Conservation (phyloP, 2,888 invertebrate genomes). For the Thera obeliscata region DNA sequence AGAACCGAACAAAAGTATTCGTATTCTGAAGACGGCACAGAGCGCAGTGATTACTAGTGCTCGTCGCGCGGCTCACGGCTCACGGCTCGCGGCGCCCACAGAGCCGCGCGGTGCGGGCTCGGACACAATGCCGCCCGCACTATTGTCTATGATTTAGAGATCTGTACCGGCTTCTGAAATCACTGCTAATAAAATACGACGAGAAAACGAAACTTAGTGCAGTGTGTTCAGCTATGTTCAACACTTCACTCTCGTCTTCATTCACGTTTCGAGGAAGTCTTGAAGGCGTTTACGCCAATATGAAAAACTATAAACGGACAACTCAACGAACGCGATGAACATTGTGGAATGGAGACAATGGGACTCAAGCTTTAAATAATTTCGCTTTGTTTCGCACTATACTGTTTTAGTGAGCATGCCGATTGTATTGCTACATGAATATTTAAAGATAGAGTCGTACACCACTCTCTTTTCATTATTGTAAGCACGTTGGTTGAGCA, state of each 20-base stretch:
- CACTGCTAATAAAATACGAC: not conserved
- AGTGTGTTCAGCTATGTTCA: not conserved
- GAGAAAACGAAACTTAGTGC: not conserved
- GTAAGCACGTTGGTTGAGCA: not conserved
- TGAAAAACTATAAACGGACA: no score
- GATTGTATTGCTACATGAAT: no score
- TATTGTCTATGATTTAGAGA: conserved; percentile 41
- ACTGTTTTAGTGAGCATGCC: no score
- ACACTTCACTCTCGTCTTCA: not conserved
- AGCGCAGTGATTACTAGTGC: conserved; percentile 15
- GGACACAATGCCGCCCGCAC: conserved; percentile 40
- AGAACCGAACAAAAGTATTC: conserved; percentile 2
- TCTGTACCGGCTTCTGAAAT: conserved; percentile 16
- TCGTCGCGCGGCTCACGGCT: conserved; percentile 20
- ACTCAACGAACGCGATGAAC: no score
- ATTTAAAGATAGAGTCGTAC: not conserved
- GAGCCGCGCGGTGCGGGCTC: conserved; percentile 24
- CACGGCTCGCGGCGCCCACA: conserved; percentile 44
- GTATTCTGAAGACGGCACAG: conserved; percentile 8
- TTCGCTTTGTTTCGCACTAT: no score
- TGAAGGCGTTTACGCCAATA: no score
- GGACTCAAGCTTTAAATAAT: no score
- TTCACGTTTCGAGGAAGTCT: no score
- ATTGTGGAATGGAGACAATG: no score
- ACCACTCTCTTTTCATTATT: conserved; percentile 1